These are phyloP conservation scores for Rallus limicola DNA, from an alignment of 2,113 vertebrate genomes.

Conservation along the genomic window DNA sequence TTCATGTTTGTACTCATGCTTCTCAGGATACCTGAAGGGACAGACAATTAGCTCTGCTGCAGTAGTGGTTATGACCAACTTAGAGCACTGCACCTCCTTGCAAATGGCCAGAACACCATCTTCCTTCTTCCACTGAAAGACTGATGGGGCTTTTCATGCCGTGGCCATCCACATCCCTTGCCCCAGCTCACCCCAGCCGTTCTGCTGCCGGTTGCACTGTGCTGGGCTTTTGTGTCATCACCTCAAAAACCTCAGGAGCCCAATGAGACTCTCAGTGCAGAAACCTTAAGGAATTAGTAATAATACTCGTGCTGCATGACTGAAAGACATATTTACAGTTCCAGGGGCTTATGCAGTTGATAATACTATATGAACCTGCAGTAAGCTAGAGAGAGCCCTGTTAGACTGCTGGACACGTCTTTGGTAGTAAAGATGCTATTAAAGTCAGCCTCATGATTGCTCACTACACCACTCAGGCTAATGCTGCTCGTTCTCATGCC, in stretches of 20 bases:
- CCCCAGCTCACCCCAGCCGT: not conserved
- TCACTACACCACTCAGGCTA: not conserved
- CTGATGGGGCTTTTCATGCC: not conserved
- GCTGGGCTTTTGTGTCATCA: not conserved
- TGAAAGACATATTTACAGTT: not conserved
- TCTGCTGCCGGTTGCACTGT: rapidly evolving
- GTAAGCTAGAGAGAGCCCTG: not conserved
- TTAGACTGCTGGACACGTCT: not conserved
- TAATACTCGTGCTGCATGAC: not conserved
- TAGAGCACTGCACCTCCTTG: not conserved
- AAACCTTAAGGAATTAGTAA: not conserved
- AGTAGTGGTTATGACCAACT: not conserved
- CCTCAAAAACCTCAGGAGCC: not conserved
- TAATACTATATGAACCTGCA: not conserved
- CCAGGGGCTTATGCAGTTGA: not conserved
- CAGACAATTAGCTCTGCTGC: not conserved
- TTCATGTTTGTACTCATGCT: not conserved
- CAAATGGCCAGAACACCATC: not conserved
- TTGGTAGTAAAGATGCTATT: not conserved
- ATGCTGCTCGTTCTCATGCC: not conserved
- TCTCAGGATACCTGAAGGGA: not conserved
- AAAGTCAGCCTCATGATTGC: not conserved
- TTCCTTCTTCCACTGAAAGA: not conserved
- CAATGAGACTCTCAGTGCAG: not conserved
- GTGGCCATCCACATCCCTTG: not conserved